Evolutionary conservation across 1,140 invertebrate species (phyloP), one percentile per base, ranked within the genome.

Genomic region (Drosophila parvula): DNA sequence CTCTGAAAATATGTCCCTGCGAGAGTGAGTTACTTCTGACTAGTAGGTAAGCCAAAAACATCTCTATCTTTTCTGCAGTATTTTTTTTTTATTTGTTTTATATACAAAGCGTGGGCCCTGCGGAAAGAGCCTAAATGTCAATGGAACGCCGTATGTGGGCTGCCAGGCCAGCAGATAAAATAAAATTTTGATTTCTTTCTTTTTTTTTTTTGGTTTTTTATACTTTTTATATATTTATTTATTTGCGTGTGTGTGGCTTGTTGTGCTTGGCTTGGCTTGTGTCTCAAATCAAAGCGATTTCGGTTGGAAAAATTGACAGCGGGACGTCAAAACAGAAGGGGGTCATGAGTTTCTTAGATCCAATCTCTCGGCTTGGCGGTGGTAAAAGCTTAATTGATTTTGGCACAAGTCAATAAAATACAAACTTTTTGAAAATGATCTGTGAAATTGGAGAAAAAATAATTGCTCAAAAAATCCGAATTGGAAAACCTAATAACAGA

Each of bases 221-320:
- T 11, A 14, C 0, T 34, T 11, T 16, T 30, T 50, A 4, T 28
- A 16, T 53, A 40, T 18, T n/a, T 34, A 27, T 70, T 67, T n/a
- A 67, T 18, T 28, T 36, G 38, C 14, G 32, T 68, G 45, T 64
- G 44, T 45, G 30, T 48, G 48, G 41, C 14, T 71, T 32, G n/a
- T 16, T 16, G 74, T 22, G 56, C 74, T 70, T 18, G 7, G 27
- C 47, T 28, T 86, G 78, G 82, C 82, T 82, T 86, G 82, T 86
- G 82, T 79, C 82, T 82, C 65, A 73, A 86, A 82, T 86, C 70
- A 79, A 86, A 75, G 79, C 75, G 59, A 64, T 71, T 81, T 67
- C 69, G 59, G 30, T 73, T 48, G 51, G 27, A 34, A 44, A 59
- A 69, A 80, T 85, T 84, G 78, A 85, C 78, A 85, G 81, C 81